Base-by-base conservation (phyloP, 2,113 vertebrate species). In the Toxotes jaculatrix region DNA sequence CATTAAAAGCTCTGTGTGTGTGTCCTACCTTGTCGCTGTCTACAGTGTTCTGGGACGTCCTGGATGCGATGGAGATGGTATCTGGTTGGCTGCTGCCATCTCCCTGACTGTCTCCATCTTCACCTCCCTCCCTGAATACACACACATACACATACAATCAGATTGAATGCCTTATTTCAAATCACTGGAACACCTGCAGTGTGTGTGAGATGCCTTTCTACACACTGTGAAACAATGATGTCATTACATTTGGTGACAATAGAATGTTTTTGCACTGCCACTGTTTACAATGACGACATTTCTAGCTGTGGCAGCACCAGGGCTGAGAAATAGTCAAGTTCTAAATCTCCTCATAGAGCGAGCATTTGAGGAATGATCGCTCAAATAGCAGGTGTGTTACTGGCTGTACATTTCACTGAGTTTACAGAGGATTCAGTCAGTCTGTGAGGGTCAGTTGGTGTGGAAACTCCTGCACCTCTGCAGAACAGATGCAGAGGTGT, bases 21-120 rank as follows among this genome's bases (percentile, higher is more conserved):
- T 10, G 1, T 93, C 95, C 90, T 97, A 99, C 98, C 97, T 98
- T 99, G 94, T 99, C 98, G 55, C 98, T 99, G 94, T 99, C 98
- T 82, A 98, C 95, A 17, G 98, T 99, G 94, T 99, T 98, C 95
- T 99, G 98, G 34, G 98, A 99, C 4, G 97, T 99, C 85, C 98
- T 96, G 77, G 98, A 99, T 19, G 98, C 97, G 49, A 99, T 98
- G 86, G 98, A 99, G 92, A 99, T 97, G 77, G 97, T 99, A 77
- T 99, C 98, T n/a, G 96, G 98, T 73, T 99, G 98, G 92, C 98
- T 99, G 94, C 97, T 98, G 83, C 98, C 97, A 60, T 99, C 98
- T 64, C 98, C 98, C 91, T 98, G 98, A 86, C 98, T 98, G 95
- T 99, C 98, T 70, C 91, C 95, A 34, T 99, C 98, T 77, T 99